Conservation (phyloP, 2,113 vertebrate species). For the Pithys albifrons region DNA sequence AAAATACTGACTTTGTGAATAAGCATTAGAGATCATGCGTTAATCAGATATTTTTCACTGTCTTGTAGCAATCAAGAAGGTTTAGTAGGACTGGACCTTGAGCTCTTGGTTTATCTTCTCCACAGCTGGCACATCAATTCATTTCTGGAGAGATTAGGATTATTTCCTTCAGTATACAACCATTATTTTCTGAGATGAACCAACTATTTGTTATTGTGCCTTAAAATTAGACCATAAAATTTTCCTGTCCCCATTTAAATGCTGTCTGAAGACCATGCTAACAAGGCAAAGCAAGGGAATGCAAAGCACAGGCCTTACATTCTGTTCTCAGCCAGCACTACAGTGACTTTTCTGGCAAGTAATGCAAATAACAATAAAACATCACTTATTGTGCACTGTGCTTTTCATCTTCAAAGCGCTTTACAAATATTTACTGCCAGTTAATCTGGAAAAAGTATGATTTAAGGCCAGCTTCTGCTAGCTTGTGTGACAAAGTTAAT, state of each 20-base stretch:
- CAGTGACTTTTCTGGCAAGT: background rate
- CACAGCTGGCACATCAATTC: background rate
- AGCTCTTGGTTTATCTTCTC: background rate
- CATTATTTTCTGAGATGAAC: background rate
- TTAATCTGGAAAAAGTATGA: constrained; percentile 37
- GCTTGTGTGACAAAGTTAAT: constrained; percentile 36
- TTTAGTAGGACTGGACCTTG: background rate
- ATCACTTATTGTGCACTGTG: background rate
- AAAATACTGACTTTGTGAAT: background rate
- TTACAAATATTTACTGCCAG: constrained; percentile 20
- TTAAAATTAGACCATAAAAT: constrained; percentile 42
- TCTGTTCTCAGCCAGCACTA: background rate
- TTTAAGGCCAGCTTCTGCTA: constrained; percentile 30
- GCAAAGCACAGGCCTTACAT: background rate
- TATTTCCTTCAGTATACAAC: background rate
- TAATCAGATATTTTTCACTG: background rate
- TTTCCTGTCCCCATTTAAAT: background rate
- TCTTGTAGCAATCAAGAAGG: background rate
- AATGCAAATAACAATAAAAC: background rate
- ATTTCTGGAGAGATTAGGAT: background rate
- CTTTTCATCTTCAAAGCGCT: background rate
- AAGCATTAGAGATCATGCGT: background rate
- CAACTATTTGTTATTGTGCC: background rate
- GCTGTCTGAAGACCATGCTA: background rate
- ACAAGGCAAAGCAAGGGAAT: background rate